Percentiles rank a stretch among this genome's conserved stretches.
Evolutionary conservation across 2,888 invertebrate genomes (phyloP).

Genomic region (Hydriomena furcata): DNA sequence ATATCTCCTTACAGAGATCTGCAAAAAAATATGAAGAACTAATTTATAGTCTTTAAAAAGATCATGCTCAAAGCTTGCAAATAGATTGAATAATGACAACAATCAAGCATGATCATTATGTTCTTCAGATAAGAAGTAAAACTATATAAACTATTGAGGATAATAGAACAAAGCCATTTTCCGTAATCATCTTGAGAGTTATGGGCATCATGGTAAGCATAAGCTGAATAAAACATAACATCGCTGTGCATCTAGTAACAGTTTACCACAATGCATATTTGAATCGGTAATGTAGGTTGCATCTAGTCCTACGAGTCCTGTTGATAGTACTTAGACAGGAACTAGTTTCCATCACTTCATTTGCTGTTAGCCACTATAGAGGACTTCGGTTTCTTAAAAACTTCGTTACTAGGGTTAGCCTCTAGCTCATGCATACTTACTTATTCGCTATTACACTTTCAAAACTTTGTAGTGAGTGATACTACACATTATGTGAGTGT

Average conservation of each 20-base stretch:
- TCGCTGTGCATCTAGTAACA: conserved; percentile 42
- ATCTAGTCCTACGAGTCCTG: conserved; percentile 33
- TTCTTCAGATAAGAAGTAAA: background rate
- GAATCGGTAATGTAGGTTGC: conserved; percentile 47
- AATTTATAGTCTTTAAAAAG: too few relatives aligned
- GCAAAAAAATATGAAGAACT: too few relatives aligned
- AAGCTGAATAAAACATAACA: conserved; percentile 38
- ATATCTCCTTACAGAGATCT: too few relatives aligned
- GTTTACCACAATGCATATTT: conserved; percentile 48
- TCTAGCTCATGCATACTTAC: too few relatives aligned
- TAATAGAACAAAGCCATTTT: conserved; percentile 18
- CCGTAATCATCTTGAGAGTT: conserved; percentile 31
- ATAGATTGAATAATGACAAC: background rate
- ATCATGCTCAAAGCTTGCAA: too few relatives aligned
- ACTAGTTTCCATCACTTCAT: conserved; percentile 33
- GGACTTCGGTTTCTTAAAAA: too few relatives aligned
- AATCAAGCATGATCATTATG: background rate
- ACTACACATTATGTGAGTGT: too few relatives aligned
- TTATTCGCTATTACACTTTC: too few relatives aligned
- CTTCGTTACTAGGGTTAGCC: background rate
- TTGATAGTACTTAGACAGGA: conserved; percentile 21
- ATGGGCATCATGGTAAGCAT: conserved; percentile 33
- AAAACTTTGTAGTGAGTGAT: too few relatives aligned
- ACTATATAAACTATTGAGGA: conserved; percentile 1
- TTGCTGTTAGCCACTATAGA: too few relatives aligned